Evolutionary conservation across 2,888 invertebrate species (phyloP), one percentile per base, ranked within the genome.

Genomic region (Spisula solida): DNA sequence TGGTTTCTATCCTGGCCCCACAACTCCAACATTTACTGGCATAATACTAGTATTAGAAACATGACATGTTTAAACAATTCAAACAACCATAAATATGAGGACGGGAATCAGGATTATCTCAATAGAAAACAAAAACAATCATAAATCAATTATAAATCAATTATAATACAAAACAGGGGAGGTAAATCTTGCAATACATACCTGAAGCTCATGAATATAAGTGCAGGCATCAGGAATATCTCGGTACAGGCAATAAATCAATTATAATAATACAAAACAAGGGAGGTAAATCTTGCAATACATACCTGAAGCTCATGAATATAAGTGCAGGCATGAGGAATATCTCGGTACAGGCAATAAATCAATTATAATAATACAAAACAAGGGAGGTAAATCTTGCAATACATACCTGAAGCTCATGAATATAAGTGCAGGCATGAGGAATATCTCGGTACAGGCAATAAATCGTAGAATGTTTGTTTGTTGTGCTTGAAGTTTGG

Each of bases 341-440:
- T 87, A 99, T 99, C 97, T 99, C 99, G 0, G 98, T 98, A 95
- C 99, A 98, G 51, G 99, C 99, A 86, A 99, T 98, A 88, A 98
- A 97, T 95, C 99, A 41, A n/a, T n/a, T n/a, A n/a, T n/a, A n/a
- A n/a, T n/a, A n/a, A n/a, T n/a, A n/a, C n/a, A n/a, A n/a, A n/a
- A n/a, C n/a, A n/a, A n/a, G n/a, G n/a, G n/a, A n/a, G n/a, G n/a
- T n/a, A n/a, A n/a, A n/a, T n/a, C n/a, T n/a, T n/a, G n/a, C n/a
- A n/a, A 41, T 41, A 41, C 41, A 41, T 41, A 41, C 41, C 41
- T 41, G 8, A 41, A 41, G 41, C 41, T 41, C 95, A 97, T 97
- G 47, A 97, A 94, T 70, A 97, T 94, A 48, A 97, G 95, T 48
- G 97, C 96, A 18, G 97, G 97, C 97, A 97, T 97, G 55, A 97